Evolutionary conservation across 1,140 invertebrate genomes (phyloP).

Genomic region (Drosophila rhopaloa): DNA sequence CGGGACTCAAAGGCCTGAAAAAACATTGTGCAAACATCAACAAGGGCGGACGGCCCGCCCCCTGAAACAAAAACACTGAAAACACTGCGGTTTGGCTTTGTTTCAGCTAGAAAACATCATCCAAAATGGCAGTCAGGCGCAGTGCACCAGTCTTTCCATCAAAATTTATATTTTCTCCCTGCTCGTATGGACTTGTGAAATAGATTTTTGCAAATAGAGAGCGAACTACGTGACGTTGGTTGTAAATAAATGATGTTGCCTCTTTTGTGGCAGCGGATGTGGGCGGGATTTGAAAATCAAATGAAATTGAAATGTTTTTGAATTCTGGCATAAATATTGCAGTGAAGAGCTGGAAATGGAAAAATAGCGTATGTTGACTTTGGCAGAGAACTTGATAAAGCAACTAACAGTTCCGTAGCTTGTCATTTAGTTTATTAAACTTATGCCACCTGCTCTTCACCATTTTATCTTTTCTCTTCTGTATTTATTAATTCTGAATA

Average conservation of each 20-base stretch:
- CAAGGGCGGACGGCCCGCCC: conserved; percentile 2
- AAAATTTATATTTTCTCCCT: conserved; percentile 11
- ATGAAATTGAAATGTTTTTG: conserved; percentile 51
- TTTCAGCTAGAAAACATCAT: conserved; percentile 25
- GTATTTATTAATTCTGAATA: neutral
- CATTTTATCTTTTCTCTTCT: neutral
- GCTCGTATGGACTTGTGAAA: conserved; percentile 31
- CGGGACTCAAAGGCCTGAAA: conserved; percentile 33
- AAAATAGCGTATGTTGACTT: conserved; percentile 7
- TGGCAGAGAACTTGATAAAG: neutral
- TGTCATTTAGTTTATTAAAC: conserved; percentile 10
- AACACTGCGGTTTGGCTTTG: conserved; percentile 55
- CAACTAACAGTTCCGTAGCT: neutral
- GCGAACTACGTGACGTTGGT: conserved; percentile 39
- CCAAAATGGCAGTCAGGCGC: conserved; percentile 25
- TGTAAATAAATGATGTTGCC: conserved; percentile 52
- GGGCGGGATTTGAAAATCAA: conserved; percentile 43
- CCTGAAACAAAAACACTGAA: conserved; percentile 20
- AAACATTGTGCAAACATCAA: conserved; percentile 60
- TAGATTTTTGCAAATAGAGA: conserved; percentile 44
- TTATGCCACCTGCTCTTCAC: too few species aligned
- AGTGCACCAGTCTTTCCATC: conserved; percentile 48
- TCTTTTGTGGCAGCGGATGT: conserved; percentile 27
- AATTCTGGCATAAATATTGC: conserved; percentile 39
- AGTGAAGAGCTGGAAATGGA: neutral